Conservation (phyloP, 2,113 vertebrate species). For the Callithrix jacchus region DNA sequence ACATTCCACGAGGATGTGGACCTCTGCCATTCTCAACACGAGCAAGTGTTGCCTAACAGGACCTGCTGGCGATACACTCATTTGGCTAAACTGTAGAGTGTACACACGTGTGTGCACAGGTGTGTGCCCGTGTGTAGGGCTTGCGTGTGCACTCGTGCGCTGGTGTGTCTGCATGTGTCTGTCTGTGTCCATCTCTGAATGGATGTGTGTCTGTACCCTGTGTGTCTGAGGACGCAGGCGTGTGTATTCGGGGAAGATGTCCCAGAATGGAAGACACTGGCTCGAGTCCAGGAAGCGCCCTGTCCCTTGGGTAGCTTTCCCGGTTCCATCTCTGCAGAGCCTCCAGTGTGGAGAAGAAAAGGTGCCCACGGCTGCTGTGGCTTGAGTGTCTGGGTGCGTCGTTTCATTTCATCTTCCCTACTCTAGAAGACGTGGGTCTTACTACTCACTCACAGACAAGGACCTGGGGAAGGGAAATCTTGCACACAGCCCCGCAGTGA, state of each 20-base stretch:
- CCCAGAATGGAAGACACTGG: rapidly evolving
- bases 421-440: rapidly evolving
- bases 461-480: neutral
- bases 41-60: neutral
- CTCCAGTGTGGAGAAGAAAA: neutral
- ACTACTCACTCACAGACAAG: rapidly evolving
- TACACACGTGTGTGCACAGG: neutral
- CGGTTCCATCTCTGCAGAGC: neutral
- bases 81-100: neutral
- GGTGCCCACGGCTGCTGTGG: rapidly evolving
- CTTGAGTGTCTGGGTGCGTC: rapidly evolving
- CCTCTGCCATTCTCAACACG: neutral
- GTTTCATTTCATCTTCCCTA: neutral
- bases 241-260: neutral
- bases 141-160: rapidly evolving
- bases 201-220: neutral
- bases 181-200: neutral
- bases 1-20: neutral
- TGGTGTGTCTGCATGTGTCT: rapidly evolving
- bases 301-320: neutral
- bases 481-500: neutral
- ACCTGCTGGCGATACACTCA: neutral
- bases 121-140: neutral
- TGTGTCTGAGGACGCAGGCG: neutral
- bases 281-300: neutral